A percentile compares a stretch with the other conserved stretches of the same genome.
Conservation (phyloP, 2,888 invertebrate species). For the Cephus nigrinus region DNA sequence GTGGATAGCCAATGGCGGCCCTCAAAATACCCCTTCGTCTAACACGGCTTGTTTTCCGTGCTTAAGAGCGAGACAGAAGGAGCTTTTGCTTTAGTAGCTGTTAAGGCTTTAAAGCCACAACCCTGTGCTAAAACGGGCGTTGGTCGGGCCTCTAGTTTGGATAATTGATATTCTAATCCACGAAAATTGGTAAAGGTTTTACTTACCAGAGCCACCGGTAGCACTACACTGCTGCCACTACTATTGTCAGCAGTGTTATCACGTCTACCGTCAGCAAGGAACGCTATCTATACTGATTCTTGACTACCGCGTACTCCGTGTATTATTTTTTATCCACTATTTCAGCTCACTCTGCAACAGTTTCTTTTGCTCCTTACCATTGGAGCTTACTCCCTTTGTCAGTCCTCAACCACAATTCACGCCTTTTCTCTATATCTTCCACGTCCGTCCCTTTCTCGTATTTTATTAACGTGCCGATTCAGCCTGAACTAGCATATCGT, state of each 20-base stretch:
- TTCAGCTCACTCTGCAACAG: background rate
- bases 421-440: background rate
- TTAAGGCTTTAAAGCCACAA: slow-evolving; percentile 59
- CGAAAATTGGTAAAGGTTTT: slow-evolving; percentile 11
- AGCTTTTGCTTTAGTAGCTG: slow-evolving; percentile 65
- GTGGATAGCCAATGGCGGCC: slow-evolving; percentile 65
- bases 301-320: background rate
- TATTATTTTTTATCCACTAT: background rate
- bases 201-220: background rate
- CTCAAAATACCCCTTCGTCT: slow-evolving; percentile 62
- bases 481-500: background rate
- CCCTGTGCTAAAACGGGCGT: slow-evolving; percentile 15
- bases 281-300: background rate
- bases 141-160: slow-evolving; percentile 13
- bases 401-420: background rate
- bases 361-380: background rate
- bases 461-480: background rate
- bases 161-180: slow-evolving; percentile 58
- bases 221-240: background rate
- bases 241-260: background rate
- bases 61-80: slow-evolving; percentile 58
- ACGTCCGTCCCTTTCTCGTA: background rate
- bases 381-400: background rate
- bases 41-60: slow-evolving; percentile 63
- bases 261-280: background rate